Conservation (phyloP, 2,797 vertebrate genomes). For the Psittacula echo region DNA sequence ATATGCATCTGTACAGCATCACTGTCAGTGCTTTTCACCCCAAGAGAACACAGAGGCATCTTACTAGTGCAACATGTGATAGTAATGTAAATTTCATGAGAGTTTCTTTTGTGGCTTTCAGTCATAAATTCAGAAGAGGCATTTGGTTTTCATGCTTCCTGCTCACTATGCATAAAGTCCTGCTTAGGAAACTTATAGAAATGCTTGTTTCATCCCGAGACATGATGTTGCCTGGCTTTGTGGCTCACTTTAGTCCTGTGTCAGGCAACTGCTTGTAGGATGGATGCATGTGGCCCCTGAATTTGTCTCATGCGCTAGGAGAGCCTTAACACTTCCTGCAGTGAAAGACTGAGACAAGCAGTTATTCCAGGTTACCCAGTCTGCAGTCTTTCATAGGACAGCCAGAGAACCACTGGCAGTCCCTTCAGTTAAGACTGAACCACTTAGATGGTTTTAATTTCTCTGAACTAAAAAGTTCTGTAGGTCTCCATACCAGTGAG, state of each 20-base stretch:
- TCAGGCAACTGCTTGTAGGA: conserved; percentile 34
- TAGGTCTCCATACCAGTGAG: neutral
- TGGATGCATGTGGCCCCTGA: conserved; percentile 2
- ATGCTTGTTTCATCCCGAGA: neutral
- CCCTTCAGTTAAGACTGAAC: neutral
- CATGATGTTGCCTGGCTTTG: neutral
- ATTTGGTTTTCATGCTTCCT: conserved; percentile 41
- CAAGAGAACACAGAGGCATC: conserved; percentile 42
- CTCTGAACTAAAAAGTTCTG: neutral
- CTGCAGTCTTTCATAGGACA: neutral
- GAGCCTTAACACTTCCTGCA: conserved; percentile 23
- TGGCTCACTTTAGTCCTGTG: neutral
- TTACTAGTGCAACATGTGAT: conserved; percentile 13
- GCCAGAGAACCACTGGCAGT: neutral
- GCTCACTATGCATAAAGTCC: neutral
- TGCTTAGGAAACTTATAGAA: neutral
- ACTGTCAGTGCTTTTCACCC: conserved; percentile 70
- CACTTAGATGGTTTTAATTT: neutral
- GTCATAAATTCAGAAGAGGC: conserved; percentile 25
- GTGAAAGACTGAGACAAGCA: neutral
- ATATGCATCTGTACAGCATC: conserved; percentile 75
- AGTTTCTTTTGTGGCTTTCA: conserved; percentile 46
- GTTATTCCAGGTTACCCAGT: neutral
- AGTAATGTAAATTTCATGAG: conserved; percentile 22
- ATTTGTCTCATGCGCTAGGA: conserved; percentile 1